These are phyloP conservation scores for Muraenolepis orangiensis DNA, from an alignment of 2,797 vertebrate genomes.

Conservation along the genomic window DNA sequence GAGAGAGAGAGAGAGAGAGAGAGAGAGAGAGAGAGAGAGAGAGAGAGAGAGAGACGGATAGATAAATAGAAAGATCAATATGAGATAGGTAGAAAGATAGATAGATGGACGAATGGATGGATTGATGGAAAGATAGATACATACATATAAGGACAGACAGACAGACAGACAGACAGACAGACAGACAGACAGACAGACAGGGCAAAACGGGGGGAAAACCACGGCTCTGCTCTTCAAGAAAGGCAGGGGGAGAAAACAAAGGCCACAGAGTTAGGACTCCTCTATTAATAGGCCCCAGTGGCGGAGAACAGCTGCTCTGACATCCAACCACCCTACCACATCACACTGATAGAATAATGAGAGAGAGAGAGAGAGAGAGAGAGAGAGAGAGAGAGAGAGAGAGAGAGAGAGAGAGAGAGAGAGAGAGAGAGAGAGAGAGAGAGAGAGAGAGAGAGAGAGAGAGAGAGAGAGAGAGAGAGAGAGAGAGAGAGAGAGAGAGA, in stretches of 20 bases:
- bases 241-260: conserved; percentile 54
- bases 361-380: conserved; percentile 33
- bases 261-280: conserved; percentile 57
- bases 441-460: conserved; percentile 36
- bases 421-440: background rate
- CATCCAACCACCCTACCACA: conserved; percentile 62
- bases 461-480: conserved; percentile 12
- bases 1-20: no score
- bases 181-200: conserved; percentile 9
- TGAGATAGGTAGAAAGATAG: background rate
- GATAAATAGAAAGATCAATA: background rate
- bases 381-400: background rate
- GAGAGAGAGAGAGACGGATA: no score
- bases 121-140: background rate
- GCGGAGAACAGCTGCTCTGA: conserved; percentile 75
- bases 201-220: background rate
- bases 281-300: conserved; percentile 74
- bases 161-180: conserved; percentile 1
- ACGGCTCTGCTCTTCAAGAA: background rate
- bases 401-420: background rate
- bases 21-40: no score
- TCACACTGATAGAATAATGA: conserved; percentile 72
- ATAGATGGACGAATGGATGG: background rate
- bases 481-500: background rate
- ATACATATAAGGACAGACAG: conserved; percentile 11